Evolutionary conservation across 2,113 vertebrate species (phyloP).

Genomic region (Dicaeum eximium): DNA sequence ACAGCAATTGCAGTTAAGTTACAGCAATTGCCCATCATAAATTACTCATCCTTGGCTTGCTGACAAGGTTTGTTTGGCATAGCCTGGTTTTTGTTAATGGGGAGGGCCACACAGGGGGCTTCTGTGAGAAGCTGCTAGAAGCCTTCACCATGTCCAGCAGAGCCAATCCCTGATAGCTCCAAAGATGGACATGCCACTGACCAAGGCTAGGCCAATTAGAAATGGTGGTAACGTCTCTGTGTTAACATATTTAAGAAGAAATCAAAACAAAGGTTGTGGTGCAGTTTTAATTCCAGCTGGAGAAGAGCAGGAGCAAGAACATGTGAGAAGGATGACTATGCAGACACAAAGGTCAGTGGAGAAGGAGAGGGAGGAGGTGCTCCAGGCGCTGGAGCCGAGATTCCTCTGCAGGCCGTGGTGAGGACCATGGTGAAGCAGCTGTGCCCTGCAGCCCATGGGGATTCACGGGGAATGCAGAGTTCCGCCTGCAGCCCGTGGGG

Average conservation of each 20-base stretch:
- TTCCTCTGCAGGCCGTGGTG: background rate
- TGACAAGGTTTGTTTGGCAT: background rate
- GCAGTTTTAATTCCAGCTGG: background rate
- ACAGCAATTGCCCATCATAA: background rate
- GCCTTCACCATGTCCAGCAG: background rate
- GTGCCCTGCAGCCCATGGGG: background rate
- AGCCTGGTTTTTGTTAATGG: background rate
- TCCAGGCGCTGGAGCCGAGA: background rate
- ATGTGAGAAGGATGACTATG: background rate
- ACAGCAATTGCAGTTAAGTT: background rate
- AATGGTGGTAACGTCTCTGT: background rate
- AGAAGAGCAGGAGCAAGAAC: background rate
- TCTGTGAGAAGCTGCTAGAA: background rate
- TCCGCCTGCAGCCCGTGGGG: fast-evolving
- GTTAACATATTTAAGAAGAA: background rate
- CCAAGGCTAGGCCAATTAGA: background rate
- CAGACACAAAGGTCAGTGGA: background rate
- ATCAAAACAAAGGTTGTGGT: background rate
- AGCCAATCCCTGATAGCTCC: background rate
- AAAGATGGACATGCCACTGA: background rate
- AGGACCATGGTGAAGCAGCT: background rate
- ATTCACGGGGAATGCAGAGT: fast-evolving
- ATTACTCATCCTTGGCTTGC: background rate
- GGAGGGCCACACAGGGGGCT: background rate
- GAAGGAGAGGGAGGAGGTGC: background rate